These are phyloP conservation scores for Pedetes capensis DNA, from an alignment of 2,113 vertebrate species.

Conservation along the genomic window DNA sequence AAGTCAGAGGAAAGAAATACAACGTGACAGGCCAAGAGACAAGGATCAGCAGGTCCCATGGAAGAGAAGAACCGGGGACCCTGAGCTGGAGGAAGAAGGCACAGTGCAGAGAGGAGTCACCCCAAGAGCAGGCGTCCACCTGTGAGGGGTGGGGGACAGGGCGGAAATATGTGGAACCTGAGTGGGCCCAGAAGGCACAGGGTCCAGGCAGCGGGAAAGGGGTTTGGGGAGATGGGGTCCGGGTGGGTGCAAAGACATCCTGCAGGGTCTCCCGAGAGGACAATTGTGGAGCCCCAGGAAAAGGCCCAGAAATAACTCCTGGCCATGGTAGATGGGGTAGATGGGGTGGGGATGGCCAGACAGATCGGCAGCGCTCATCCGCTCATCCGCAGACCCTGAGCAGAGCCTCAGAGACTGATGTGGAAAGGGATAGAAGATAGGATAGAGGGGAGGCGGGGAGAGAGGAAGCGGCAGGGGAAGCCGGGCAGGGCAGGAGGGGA, in stretches of 20 bases:
- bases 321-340: background rate
- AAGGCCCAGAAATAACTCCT: background rate
- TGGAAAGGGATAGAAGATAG: background rate
- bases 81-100: background rate
- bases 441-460: background rate
- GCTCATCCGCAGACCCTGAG: background rate
- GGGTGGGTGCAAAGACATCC: rapidly evolving
- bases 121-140: background rate
- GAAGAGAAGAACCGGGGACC: too few relatives aligned
- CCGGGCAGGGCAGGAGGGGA: background rate
- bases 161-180: background rate
- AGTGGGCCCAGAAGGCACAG: background rate
- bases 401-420: background rate
- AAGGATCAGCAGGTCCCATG: rapidly evolving
- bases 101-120: background rate
- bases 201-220: too few relatives aligned
- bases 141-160: background rate
- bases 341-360: background rate
- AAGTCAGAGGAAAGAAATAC: background rate
- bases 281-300: background rate
- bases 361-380: background rate
- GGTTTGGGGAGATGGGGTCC: rapidly evolving
- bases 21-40: background rate
- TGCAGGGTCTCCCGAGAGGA: background rate
- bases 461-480: background rate